Evolutionary conservation across 2,113 vertebrate species (phyloP), one percentile per base, ranked within the genome.

Genomic region (Talpa occidentalis): DNA sequence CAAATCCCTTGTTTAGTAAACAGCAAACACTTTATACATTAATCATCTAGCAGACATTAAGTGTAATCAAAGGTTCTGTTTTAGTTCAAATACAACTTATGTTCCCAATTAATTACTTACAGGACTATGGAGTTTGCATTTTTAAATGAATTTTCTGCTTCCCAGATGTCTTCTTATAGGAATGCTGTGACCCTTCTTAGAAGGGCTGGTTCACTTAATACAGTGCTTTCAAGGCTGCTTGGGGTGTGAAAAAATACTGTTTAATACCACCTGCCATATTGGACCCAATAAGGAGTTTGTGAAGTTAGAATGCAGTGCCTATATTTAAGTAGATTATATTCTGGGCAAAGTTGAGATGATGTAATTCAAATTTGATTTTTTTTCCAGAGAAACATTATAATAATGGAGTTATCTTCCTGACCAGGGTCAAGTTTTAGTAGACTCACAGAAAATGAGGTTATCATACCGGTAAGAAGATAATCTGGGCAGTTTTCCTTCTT

Each of bases 111-210:
- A 97, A 74, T 10, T 12, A 86, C 70, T 90, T 96, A 86, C 64
- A 91, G 28, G 59, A 95, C 69, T 85, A 86, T 42, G 26, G 26
- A 94, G 96, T 85, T 94, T 93, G 80, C 90, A 97, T 98, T 97
- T 97, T 97, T 91, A 97, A 97, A 96, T 5, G 1, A 70, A 49
- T 94, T 94, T 56, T 92, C 97, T 96, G 62, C 62, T 95, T 98
- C 97, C 95, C 86, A 96, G 93, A 96, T 97, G 96, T 96, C 93
- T 94, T 82, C 84, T 95, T 89, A 64, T 73, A 96, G 60, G 47
- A 54, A 94, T 22, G 52, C 94, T 96, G n/a, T 97, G 96, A 96
- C 94, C 94, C 88, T 95, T 91, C 78, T 73, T 85, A 59, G 94
- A 79, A 73, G 95, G 76, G 72, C 64, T 81, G 44, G n/a, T 91